phyloP scores from a whole-genome alignment of 2,113 vertebrate species.

The Sturnus vulgaris region DNA sequence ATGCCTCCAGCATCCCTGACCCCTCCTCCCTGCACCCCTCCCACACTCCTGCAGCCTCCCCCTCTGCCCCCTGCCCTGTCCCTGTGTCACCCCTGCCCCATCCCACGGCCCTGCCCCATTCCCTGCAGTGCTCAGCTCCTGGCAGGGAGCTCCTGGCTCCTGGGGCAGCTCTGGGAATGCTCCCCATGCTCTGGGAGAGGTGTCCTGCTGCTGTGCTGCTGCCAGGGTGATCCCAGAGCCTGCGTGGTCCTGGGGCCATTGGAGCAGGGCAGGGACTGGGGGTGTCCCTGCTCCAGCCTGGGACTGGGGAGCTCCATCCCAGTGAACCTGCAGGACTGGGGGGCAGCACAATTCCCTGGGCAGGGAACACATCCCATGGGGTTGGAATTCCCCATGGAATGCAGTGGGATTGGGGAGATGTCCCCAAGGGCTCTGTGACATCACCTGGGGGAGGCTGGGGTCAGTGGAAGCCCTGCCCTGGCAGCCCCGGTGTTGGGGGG shows the following conservation, averaged over 20 bases:
- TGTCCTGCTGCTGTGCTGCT: background rate
- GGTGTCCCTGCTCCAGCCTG: background rate
- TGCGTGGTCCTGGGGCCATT: fast-evolving
- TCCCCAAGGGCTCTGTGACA: background rate
- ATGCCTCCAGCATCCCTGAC: background rate
- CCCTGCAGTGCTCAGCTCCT: background rate
- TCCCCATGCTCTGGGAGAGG: background rate
- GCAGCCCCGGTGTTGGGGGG: background rate
- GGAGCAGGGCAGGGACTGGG: background rate
- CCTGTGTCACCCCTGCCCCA: background rate
- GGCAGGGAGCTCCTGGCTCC: background rate
- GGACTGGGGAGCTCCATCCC: background rate
- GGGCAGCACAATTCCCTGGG: background rate
- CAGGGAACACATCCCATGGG: background rate
- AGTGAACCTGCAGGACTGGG: background rate
- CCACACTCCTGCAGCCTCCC: background rate
- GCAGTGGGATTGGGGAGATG: fast-evolving
- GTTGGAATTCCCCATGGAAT: background rate
- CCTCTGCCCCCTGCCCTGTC: background rate
- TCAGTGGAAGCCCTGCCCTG: background rate
- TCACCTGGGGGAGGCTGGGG: background rate
- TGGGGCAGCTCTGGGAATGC: background rate
- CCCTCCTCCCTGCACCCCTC: background rate
- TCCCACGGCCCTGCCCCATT: background rate
- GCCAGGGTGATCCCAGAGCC: background rate